These are phyloP conservation scores for Tiliqua scincoides DNA, from an alignment of 2,113 vertebrate species.

Conservation along the genomic window DNA sequence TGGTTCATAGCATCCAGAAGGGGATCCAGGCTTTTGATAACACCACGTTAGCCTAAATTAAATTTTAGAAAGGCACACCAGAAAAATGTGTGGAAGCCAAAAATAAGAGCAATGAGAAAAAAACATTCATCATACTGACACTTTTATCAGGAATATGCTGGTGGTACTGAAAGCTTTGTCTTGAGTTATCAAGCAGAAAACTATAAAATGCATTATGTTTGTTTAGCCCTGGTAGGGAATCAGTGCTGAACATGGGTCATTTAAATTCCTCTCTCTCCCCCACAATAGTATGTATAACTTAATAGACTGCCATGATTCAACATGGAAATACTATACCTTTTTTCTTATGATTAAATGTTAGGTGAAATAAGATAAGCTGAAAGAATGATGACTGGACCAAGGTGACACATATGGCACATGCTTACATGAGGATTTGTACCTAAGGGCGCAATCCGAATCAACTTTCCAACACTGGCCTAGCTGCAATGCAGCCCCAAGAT, in stretches of 20 bases:
- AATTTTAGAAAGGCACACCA: not conserved
- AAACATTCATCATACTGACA: constrained; percentile 2
- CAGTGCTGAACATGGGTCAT: not conserved
- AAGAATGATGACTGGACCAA: not conserved
- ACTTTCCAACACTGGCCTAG: too few relatives aligned
- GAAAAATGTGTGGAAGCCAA: not conserved
- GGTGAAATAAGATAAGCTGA: not conserved
- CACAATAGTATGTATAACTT: not conserved
- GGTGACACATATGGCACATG: not conserved
- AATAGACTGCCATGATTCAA: not conserved
- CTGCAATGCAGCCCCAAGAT: too few relatives aligned
- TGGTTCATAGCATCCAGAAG: not conserved
- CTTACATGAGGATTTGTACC: not conserved
- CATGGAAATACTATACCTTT: not conserved
- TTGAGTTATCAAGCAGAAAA: constrained; percentile 15
- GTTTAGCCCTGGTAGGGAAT: constrained; percentile 13
- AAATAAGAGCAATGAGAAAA: constrained; percentile 15
- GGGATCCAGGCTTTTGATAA: not conserved
- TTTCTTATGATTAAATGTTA: not conserved
- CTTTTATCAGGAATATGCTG: not conserved
- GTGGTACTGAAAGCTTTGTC: not conserved
- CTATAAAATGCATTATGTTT: not conserved
- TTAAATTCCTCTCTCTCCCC: not conserved
- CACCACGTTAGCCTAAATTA: not conserved
- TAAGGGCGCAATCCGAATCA: not conserved